These are phyloP conservation scores for Megamerina dolium DNA, from an alignment of 2,888 invertebrate species.

Conservation along the genomic window DNA sequence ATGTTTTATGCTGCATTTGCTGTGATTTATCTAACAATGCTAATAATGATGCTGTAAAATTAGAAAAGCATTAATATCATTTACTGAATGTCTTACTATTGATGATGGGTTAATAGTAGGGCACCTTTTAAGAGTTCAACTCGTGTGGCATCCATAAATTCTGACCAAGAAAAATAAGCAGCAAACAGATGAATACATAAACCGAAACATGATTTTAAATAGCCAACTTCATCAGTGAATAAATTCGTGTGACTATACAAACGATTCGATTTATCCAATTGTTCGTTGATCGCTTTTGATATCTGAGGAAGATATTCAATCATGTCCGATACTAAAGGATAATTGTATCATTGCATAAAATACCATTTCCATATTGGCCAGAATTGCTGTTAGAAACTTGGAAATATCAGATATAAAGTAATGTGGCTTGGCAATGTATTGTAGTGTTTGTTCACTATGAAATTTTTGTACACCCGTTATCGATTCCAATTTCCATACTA, in stretches of 20 bases:
- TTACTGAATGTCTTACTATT: no score
- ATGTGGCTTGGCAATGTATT: slow-evolving; percentile 37
- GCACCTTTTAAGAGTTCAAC: slow-evolving; percentile 32
- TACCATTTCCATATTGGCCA: slow-evolving; percentile 23
- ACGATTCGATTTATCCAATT: slow-evolving; percentile 53
- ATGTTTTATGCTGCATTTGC: slow-evolving; percentile 15
- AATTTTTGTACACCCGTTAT: slow-evolving; percentile 37
- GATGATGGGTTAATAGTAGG: no score
- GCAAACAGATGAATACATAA: slow-evolving; percentile 55
- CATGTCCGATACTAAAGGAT: not conserved
- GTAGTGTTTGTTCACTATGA: slow-evolving; percentile 29
- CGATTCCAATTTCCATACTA: slow-evolving; percentile 54
- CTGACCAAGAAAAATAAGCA: slow-evolving; percentile 60
- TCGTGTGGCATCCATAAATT: slow-evolving; percentile 51
- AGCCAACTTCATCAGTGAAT: slow-evolving; percentile 52
- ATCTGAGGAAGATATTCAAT: slow-evolving; percentile 18
- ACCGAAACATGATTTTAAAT: slow-evolving; percentile 54
- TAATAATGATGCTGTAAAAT: slow-evolving; percentile 30
- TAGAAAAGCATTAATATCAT: not conserved
- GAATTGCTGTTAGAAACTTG: slow-evolving; percentile 30
- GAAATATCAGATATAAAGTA: slow-evolving; percentile 39
- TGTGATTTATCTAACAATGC: slow-evolving; percentile 24
- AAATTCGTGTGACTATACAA: slow-evolving; percentile 55
- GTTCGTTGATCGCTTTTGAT: slow-evolving; percentile 25
- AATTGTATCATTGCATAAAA: slow-evolving; percentile 8